phyloP scores from a whole-genome alignment of 2,888 invertebrate genomes.

The Helicoverpa assulta region DNA sequence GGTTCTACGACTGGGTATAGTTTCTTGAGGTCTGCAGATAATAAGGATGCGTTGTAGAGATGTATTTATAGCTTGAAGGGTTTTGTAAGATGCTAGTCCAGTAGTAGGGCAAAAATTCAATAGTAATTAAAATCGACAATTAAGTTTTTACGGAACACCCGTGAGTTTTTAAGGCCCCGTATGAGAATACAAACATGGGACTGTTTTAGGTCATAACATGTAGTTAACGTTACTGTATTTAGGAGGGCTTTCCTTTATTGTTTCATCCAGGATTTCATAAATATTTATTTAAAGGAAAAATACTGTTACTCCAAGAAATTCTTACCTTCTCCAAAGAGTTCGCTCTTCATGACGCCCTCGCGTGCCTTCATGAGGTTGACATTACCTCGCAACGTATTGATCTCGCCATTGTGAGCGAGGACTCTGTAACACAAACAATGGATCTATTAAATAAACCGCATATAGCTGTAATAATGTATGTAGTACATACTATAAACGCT shows the following conservation, averaged over 20 bases:
- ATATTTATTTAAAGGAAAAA: neutral
- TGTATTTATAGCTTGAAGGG: too few relatives aligned
- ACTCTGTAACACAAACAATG: conserved; percentile 89
- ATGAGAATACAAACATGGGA: too few relatives aligned
- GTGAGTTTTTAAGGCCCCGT: too few relatives aligned
- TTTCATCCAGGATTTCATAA: too few relatives aligned
- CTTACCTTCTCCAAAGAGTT: conserved; percentile 93
- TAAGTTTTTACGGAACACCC: too few relatives aligned
- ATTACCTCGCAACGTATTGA: conserved; percentile 99
- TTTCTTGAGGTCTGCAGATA: conserved; percentile 92
- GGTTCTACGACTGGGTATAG: conserved; percentile 99
- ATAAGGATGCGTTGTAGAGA: neutral
- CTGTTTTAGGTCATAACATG: too few relatives aligned
- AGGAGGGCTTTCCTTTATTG: too few relatives aligned
- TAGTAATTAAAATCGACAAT: too few relatives aligned
- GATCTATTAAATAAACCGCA: conserved; percentile 1
- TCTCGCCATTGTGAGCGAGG: conserved; percentile 99
- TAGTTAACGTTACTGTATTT: too few relatives aligned
- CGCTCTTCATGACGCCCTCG: conserved; percentile 98
- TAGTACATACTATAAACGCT: neutral
- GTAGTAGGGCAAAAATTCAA: too few relatives aligned
- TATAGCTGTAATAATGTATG: neutral
- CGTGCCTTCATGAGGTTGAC: conserved; percentile 99
- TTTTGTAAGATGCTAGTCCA: neutral
- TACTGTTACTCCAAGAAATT: conserved; percentile 1